These are phyloP conservation scores for Drosophila neonasuta DNA, from an alignment of 2,888 invertebrate species.

Conservation along the genomic window DNA sequence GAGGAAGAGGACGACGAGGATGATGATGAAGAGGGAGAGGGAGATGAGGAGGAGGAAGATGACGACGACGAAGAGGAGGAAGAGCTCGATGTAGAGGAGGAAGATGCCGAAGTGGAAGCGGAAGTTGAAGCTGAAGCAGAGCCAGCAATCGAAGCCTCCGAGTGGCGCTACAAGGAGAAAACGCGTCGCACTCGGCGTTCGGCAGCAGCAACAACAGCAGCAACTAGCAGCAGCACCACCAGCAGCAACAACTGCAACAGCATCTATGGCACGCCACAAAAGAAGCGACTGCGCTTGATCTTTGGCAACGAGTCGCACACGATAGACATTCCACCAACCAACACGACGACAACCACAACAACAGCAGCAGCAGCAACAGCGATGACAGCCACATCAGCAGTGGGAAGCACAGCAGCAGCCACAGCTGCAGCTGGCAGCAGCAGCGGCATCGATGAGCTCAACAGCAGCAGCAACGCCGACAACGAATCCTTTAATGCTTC, in stretches of 20 bases:
- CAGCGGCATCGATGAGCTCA: constrained; percentile 63
- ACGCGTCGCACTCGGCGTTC: constrained; percentile 55
- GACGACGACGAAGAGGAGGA: constrained; percentile 18
- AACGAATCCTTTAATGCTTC: constrained; percentile 6
- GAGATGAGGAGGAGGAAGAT: constrained; percentile 5
- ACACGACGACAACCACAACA: constrained; percentile 28
- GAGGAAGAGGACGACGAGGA: constrained; percentile 24
- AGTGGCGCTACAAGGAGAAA: constrained; percentile 41
- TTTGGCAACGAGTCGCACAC: constrained; percentile 95
- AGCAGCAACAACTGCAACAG: constrained; percentile 30
- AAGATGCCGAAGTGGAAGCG: background rate
- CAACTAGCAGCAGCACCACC: constrained; percentile 22
- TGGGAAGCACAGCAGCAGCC: constrained; percentile 56
- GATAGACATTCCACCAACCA: constrained; percentile 90
- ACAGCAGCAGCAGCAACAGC: background rate
- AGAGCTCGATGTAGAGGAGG: constrained; percentile 2
- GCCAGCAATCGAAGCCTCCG: constrained; percentile 15
- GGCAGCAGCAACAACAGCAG: constrained; percentile 24
- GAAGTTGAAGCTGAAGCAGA: constrained; percentile 12
- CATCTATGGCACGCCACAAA: constrained; percentile 85
- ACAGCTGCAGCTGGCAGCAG: constrained; percentile 43
- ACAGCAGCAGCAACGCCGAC: constrained; percentile 35
- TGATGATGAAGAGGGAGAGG: constrained; percentile 21
- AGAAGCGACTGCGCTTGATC: constrained; percentile 93
- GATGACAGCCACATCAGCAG: constrained; percentile 9